Evolutionary conservation across 2,888 invertebrate species (phyloP).

Genomic region (Thymelicus sylvestris): DNA sequence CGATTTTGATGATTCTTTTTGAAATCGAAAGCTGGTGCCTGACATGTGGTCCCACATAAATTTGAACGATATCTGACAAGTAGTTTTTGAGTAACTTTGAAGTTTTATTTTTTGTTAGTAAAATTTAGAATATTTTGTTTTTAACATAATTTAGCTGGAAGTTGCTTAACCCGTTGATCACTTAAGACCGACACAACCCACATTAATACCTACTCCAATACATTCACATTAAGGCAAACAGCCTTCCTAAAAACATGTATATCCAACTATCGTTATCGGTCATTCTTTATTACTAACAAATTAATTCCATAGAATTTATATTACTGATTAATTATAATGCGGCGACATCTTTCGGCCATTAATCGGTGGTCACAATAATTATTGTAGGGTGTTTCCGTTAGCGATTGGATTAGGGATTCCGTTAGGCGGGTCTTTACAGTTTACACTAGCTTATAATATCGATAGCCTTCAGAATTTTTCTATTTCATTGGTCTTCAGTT

Average conservation of each 20-base stretch:
- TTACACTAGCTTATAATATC: neutral
- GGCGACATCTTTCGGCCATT: conserved; percentile 33
- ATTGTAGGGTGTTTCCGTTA: conserved; percentile 29
- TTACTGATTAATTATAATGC: conserved; percentile 33
- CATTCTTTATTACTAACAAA: conserved; percentile 30
- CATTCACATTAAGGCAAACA: neutral
- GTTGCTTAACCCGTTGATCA: too few relatives aligned
- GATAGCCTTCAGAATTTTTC: conserved; percentile 1
- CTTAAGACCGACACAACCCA: too few relatives aligned
- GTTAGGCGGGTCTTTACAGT: neutral
- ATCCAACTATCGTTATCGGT: conserved; percentile 20
- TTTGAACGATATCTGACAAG: too few relatives aligned
- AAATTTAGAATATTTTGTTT: too few relatives aligned
- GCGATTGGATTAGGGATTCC: conserved; percentile 5
- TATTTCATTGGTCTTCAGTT: too few relatives aligned
- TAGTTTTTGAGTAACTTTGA: too few relatives aligned
- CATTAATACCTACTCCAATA: neutral
- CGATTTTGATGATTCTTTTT: too few relatives aligned
- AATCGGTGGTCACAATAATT: conserved; percentile 38
- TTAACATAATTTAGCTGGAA: too few relatives aligned
- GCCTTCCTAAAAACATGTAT: neutral
- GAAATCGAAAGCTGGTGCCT: too few relatives aligned
- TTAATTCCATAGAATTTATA: conserved; percentile 37
- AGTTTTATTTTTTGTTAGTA: too few relatives aligned
- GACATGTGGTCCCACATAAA: too few relatives aligned